phyloP scores from a whole-genome alignment of 2,888 invertebrate species.

The Temnothorax ravouxi region DNA sequence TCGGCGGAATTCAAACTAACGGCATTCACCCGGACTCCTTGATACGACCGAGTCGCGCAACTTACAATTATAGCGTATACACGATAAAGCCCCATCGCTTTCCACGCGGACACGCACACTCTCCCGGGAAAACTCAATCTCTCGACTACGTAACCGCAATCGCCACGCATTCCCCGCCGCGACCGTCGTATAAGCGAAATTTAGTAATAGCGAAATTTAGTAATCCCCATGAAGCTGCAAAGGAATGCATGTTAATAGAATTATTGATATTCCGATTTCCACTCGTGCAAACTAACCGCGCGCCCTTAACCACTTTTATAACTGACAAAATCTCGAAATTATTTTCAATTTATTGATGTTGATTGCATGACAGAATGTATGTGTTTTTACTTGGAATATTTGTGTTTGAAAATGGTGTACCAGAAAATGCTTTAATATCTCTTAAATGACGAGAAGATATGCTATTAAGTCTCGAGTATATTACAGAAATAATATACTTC shows the following conservation, averaged over 20 bases:
- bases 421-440: neutral
- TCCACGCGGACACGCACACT: slow-evolving; percentile 18
- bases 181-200: slow-evolving; percentile 44
- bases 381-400: neutral
- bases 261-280: neutral
- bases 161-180: slow-evolving; percentile 27
- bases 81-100: slow-evolving; percentile 30
- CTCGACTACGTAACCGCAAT: slow-evolving; percentile 39
- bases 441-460: neutral
- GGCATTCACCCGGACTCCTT: slow-evolving; percentile 70
- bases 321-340: slow-evolving; percentile 2
- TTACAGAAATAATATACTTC: neutral
- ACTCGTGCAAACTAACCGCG: neutral
- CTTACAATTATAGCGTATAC: slow-evolving; percentile 52
- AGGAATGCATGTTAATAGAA: slow-evolving; percentile 32
- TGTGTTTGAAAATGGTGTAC: neutral
- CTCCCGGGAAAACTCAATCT: slow-evolving; percentile 49
- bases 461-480: neutral
- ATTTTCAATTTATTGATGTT: neutral
- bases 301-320: neutral
- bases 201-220: slow-evolving; percentile 39
- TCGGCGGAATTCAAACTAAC: slow-evolving; percentile 74
- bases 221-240: slow-evolving; percentile 1
- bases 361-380: neutral
- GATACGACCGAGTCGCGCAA: slow-evolving; percentile 55